Evolutionary conservation across 2,888 invertebrate species (phyloP), one percentile per base, ranked within the genome.

Genomic region (Catocala fraxini): DNA sequence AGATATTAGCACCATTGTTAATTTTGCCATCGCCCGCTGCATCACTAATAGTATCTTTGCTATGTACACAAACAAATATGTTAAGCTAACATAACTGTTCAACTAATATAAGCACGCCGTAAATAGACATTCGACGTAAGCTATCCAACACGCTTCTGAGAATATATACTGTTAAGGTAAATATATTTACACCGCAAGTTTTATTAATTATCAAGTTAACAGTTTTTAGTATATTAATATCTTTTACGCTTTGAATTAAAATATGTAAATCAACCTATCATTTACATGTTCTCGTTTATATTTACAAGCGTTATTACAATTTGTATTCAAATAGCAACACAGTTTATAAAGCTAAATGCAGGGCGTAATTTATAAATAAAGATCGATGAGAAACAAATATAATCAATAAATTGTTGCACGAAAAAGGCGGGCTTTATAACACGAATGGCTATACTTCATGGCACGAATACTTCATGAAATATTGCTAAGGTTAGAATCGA

Each of bases 381-480:
- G 60, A 70, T 59, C 11, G n/a, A 64, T 55, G 39, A 6, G 39
- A 42, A 63, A 66, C 45, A 73, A 65, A 59, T 73, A 56, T 63
- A 45, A 45, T 45, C 48, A 60, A 56, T 68, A 64, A 51, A 73
- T 59, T 33, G 51, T 64, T 58, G 68, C 74, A 76, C 10, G 68
- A 60, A 68, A 73, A 60, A 66, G 74, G 71, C 63, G 76, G 67
- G 62, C 47, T 48, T 5, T 52, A 12, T 55, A 53, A 59, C 59
- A 60, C 4, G n/a, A 46, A 11, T 0, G 1, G 35, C 49, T 51
- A 60, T 65, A 57, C 51, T 42, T 49, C 46, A 56, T 60, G 5
- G n/a, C n/a, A n/a, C n/a, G n/a, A n/a, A 60, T 65, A 57, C 51
- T 42, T 49, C 46, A 56, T 60, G 5, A 52, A 58, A 25, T 11